Evolutionary conservation across 2,113 vertebrate genomes (phyloP), one percentile per base, ranked within the genome.

Genomic region (Thamnophis sirtalis): DNA sequence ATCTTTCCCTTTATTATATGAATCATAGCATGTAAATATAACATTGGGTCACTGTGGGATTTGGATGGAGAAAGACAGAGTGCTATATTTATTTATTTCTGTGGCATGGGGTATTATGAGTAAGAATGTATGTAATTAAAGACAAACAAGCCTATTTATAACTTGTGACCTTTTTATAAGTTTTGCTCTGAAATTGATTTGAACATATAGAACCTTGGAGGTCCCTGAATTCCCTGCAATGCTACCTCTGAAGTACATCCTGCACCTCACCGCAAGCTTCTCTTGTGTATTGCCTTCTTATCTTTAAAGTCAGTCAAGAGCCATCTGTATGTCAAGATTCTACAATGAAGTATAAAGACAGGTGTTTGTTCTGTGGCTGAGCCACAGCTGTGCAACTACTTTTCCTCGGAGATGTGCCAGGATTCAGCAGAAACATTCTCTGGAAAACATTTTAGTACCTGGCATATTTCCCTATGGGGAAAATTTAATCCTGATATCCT

Each of bases 1-100:
- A 95, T 94, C 3, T 8, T 93, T 92, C 89, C 92, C 90, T 94
- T 87, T 94, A 94, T 94, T 53, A 88, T 56, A 22, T 54, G 63
- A 60, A 93, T n/a, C 0, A 89, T 91, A 95, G 24, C 89, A 92
- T 54, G 54, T 86, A 84, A 89, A 56, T 9, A 8, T 92, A 55
- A 28, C 6, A 80, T 3, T 22, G 53, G 22, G 33, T 85, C 28
- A 84, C 22, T 55, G 28, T 38, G 21, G 49, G 4, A 93, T 86
- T 17, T 5, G 8, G n/a, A 63, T 84, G 24, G 17, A 85, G 91
- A 55, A 85, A 85, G 17, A 4, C 54, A 13, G 54, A 84, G 0
- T 92, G 13, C 80, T 86, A 50, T 50, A 33, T 51, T 93, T 88
- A 33, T 91, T 93, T 38, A 91, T 84, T 80, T 91, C 48, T 26